Conservation (phyloP, 2,113 vertebrate species). For the Tragelaphus buxtoni region DNA sequence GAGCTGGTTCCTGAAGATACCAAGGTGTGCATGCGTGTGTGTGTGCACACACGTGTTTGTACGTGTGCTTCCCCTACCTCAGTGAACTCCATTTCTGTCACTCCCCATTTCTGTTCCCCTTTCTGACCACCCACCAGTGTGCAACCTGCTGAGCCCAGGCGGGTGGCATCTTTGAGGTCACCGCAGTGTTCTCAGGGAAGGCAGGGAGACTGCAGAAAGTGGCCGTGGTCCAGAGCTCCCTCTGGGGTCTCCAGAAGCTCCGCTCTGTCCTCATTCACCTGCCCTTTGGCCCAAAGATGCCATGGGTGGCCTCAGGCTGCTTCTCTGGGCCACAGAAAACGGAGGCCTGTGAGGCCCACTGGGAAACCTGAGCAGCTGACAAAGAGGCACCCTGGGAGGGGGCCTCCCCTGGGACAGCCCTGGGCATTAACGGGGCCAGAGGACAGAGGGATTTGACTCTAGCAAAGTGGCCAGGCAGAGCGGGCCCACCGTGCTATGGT, state of each 20-base stretch:
- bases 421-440: background rate
- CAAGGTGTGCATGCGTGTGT: fast-evolving
- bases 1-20: background rate
- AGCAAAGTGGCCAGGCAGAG: background rate
- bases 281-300: background rate
- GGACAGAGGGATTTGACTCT: background rate
- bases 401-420: background rate
- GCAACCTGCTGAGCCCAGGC: background rate
- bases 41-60: fast-evolving
- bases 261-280: too few species aligned
- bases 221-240: fast-evolving
- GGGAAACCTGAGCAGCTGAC: background rate
- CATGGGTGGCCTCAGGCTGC: background rate
- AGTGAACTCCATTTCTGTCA: background rate
- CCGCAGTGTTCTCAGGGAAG: background rate
- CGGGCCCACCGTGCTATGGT: background rate
- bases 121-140: too few species aligned
- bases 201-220: background rate
- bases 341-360: background rate
- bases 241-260: background rate
- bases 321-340: background rate
- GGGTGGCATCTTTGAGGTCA: background rate
- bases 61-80: too few species aligned
- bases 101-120: background rate
- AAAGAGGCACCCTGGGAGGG: fast-evolving